Conservation (phyloP, 2,797 vertebrate species). For the Rhodeus uyekii region DNA sequence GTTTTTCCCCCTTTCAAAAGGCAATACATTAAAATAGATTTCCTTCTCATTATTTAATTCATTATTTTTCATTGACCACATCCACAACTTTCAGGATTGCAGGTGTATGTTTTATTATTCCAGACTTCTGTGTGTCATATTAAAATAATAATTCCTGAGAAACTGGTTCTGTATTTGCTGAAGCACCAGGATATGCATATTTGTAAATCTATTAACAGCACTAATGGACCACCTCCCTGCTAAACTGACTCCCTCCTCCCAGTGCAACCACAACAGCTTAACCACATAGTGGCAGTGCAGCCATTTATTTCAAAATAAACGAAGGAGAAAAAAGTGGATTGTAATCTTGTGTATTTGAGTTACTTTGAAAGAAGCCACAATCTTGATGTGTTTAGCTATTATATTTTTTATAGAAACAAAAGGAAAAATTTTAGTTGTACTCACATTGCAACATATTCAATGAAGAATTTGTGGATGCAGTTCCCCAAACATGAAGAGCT, state of each 20-base stretch:
- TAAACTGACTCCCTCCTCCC: neutral
- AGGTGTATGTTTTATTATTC: neutral
- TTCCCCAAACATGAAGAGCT: neutral
- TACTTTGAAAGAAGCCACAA: neutral
- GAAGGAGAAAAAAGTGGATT: neutral
- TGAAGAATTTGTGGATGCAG: neutral
- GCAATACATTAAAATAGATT: neutral
- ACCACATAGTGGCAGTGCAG: neutral
- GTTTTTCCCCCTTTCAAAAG: neutral
- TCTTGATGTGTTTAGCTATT: neutral
- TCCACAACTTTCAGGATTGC: neutral
- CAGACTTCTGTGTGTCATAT: neutral
- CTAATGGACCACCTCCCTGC: neutral
- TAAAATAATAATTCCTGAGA: neutral
- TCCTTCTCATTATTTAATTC: neutral
- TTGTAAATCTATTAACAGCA: neutral
- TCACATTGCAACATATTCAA: neutral
- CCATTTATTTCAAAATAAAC: neutral
- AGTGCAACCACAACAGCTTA: neutral
- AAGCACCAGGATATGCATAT: neutral
- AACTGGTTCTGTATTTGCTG: neutral
- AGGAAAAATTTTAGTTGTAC: neutral
- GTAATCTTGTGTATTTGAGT: neutral
- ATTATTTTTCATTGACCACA: neutral
- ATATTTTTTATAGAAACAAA: neutral